Base-by-base conservation (phyloP, 2,888 invertebrate species). In the Ichneumon xanthorius region DNA sequence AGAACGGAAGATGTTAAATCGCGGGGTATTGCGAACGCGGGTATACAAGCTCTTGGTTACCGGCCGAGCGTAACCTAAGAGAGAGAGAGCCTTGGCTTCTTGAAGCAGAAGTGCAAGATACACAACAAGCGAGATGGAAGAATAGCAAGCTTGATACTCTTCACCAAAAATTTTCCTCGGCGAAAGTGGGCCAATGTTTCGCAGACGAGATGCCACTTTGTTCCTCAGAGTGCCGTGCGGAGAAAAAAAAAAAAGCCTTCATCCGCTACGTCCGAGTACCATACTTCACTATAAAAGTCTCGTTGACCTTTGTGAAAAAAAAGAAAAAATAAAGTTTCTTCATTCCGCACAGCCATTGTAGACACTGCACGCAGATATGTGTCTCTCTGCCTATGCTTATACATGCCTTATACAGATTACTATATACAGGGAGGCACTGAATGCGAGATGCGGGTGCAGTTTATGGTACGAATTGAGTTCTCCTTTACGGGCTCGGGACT, bases 381-480 rank as follows among this genome's bases (percentile, higher is more conserved):
- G 40, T 73, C 11, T 75, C 61, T 61, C 30, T 48, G 48, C 65
- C 50, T 76, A 65, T 50, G 33, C 30, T 75, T 48, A 50, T 61
- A 63, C 45, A 4, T 61, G 61, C 61, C 6, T 75, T 26, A 72
- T 37, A 19, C 4, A 30, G 3, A 16, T n/a, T 7, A 53, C n/a
- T 6, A 19, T 63, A 63, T 75, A 75, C 16, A 61, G 22, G 58
- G 55, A 48, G 58, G 68, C 82, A 73, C 58, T 68, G 78, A 68
- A 80, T 75, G 63, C 70, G 75, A 84, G 79, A 80, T 77, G 76
- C 67, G 81, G 85, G 58, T 61, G 72, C 83, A 73, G 84, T 86
- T 87, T 89, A 89, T 88, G 76, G 86, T 81, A 78, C 85, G 87
- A 88, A 87, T 88, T 88, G 87, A 82, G 85, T 89, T 89, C 85